Percentiles rank a stretch among this genome's conserved stretches.
phyloP scores from a whole-genome alignment of 1,140 invertebrate genomes.

The Atta colombica region DNA sequence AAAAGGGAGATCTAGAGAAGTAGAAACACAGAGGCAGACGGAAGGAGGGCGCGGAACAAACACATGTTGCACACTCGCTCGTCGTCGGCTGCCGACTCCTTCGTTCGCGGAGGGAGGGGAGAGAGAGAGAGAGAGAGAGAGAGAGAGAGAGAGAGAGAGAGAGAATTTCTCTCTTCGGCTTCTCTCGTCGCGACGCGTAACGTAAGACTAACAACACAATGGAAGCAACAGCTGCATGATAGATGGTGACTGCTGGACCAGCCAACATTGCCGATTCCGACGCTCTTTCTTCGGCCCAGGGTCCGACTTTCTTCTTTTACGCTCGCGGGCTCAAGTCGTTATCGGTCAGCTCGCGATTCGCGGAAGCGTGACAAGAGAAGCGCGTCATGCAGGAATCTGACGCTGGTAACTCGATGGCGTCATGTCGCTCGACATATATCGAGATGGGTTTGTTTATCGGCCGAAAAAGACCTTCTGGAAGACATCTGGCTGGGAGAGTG shows the following conservation, averaged over 20 bases:
- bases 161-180: conserved; percentile 26
- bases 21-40: conserved; percentile 67
- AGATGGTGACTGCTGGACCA: conserved; percentile 80
- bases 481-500: conserved; percentile 61
- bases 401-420: conserved; percentile 2
- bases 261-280: conserved; percentile 74
- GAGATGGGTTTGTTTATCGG: conserved; percentile 57
- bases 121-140: too few relatives aligned
- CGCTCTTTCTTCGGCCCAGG: conserved; percentile 66
- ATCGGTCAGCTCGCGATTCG: conserved; percentile 75
- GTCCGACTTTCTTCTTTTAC: conserved; percentile 67
- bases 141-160: not conserved
- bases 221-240: conserved; percentile 86
- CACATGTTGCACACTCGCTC: conserved; percentile 85
- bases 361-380: conserved; percentile 73
- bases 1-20: conserved; percentile 64
- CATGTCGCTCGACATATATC: conserved; percentile 16
- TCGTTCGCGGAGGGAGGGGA: conserved; percentile 23
- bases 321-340: conserved; percentile 72
- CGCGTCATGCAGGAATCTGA: conserved; percentile 45
- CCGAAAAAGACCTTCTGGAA: conserved; percentile 64
- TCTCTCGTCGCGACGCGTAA: conserved; percentile 79
- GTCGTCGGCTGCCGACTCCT: conserved; percentile 64
- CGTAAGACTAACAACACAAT: conserved; percentile 86
- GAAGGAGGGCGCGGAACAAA: conserved; percentile 75